A percentile compares a stretch with the other conserved stretches of the same genome.
Evolutionary conservation across 2,113 vertebrate genomes (phyloP).

Genomic region (Phasianus colchicus): DNA sequence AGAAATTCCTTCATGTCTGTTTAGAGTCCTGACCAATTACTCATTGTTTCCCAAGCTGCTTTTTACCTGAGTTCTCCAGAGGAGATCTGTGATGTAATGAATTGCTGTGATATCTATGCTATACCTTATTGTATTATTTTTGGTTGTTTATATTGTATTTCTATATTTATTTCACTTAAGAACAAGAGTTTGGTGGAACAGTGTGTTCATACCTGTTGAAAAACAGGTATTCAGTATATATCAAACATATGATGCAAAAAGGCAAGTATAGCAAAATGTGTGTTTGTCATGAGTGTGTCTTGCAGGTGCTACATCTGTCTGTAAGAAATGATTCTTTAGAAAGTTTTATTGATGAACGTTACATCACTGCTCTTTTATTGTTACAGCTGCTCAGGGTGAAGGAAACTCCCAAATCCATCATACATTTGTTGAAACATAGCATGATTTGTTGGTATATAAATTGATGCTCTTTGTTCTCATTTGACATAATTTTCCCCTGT

Average conservation of each 20-base stretch:
- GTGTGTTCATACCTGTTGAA: not conserved
- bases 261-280: not conserved
- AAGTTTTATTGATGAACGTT: not conserved
- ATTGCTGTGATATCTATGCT: not conserved
- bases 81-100: not conserved
- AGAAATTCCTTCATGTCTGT: not conserved
- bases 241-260: not conserved
- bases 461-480: not conserved
- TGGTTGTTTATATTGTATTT: not conserved
- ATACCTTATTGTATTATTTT: not conserved
- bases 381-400: constrained; percentile 14
- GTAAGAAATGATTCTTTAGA: not conserved
- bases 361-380: not conserved
- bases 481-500: not conserved
- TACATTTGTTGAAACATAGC: not conserved
- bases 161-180: not conserved
- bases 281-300: not conserved
- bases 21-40: not conserved
- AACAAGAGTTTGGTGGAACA: not conserved
- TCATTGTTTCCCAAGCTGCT: not conserved
- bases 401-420: not conserved
- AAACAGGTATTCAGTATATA: not conserved
- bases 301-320: not conserved
- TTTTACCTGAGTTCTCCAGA: not conserved
- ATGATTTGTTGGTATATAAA: not conserved